These are phyloP conservation scores for Setophaga petechia DNA, from an alignment of 2,113 vertebrate genomes.

Conservation along the genomic window DNA sequence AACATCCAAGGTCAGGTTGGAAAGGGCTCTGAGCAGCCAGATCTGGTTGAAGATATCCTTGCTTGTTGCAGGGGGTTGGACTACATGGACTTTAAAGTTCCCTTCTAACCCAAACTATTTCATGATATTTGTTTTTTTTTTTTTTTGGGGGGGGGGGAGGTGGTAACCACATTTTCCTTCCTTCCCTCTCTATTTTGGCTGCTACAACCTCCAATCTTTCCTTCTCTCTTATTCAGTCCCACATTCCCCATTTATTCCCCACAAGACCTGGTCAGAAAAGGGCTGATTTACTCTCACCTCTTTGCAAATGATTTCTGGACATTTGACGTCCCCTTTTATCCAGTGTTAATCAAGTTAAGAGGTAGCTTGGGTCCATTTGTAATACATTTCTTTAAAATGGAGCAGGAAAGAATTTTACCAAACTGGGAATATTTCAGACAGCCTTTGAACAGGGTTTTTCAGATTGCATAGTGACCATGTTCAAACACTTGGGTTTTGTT, in stretches of 20 bases:
- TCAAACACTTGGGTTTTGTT: neutral
- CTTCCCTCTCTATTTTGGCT: neutral
- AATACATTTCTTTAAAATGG: neutral
- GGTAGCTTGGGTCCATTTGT: neutral
- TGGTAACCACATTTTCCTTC: neutral
- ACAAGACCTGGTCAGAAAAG: neutral
- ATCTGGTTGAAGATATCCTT: neutral
- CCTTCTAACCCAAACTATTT: neutral
- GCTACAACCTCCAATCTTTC: neutral
- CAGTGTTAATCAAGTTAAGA: neutral
- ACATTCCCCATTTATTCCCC: neutral
- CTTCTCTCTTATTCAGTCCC: neutral
- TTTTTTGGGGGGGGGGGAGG: accelerated
- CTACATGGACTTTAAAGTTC: neutral
- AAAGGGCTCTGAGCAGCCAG: neutral
- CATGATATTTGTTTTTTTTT: neutral
- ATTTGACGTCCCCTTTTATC: neutral
- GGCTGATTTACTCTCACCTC: neutral
- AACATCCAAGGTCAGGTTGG: neutral
- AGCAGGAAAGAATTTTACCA: neutral
- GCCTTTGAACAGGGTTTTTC: neutral
- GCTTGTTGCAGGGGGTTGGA: neutral
- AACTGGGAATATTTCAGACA: neutral
- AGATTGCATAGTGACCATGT: neutral
- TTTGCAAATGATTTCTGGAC: neutral